Evolutionary conservation across 2,113 vertebrate species (phyloP).

Genomic region (Nycticebus coucang): DNA sequence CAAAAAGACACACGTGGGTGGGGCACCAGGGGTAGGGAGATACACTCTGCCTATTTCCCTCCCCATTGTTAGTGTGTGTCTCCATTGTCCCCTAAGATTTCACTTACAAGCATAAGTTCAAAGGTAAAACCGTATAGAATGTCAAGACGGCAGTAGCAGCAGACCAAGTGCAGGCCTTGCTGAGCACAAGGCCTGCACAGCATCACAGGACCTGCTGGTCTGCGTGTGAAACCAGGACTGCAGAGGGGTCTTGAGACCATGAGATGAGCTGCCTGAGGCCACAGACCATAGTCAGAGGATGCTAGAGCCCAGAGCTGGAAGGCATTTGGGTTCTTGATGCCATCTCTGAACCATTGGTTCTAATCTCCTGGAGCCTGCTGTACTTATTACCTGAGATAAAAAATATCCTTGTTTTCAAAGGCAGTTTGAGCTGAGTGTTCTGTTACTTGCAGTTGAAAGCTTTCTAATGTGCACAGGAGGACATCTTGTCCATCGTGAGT

Average conservation of each 20-base stretch:
- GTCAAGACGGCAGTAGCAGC: neutral
- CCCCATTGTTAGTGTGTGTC: neutral
- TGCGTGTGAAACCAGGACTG: neutral
- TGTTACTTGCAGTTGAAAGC: neutral
- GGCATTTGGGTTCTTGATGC: neutral
- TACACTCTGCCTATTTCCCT: rapidly evolving
- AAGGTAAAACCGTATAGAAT: neutral
- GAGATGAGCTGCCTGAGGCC: neutral
- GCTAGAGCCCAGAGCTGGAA: neutral
- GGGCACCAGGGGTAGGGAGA: no score
- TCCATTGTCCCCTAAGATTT: neutral
- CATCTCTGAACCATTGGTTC: neutral
- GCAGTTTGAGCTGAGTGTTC: neutral
- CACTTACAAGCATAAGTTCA: neutral
- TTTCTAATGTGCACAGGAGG: neutral
- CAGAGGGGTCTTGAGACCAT: neutral
- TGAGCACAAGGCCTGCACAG: neutral
- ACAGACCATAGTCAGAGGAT: neutral
- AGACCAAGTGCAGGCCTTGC: neutral
- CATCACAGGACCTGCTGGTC: neutral
- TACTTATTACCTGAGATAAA: slow-evolving; percentile 10
- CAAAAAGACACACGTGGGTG: neutral
- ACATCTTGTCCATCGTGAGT: neutral
- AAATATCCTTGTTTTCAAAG: slow-evolving; percentile 8
- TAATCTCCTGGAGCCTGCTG: neutral